Evolutionary conservation across 2,888 invertebrate species (phyloP).

Genomic region (Tanypteryx hageni): DNA sequence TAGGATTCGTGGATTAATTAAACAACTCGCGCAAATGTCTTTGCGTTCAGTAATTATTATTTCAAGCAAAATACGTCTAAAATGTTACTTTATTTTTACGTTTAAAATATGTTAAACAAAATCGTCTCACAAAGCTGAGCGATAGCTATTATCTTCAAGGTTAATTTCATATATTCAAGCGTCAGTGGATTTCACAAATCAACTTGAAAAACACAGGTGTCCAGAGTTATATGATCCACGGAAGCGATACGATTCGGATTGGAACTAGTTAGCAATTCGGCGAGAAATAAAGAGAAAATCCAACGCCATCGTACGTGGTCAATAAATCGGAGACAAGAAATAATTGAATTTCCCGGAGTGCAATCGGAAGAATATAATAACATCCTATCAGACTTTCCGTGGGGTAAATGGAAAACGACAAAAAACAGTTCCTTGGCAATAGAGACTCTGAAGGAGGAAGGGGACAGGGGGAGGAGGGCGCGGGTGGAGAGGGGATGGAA

Average conservation of each 20-base stretch:
- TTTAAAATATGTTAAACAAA: too few species aligned
- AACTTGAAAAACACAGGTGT: not conserved
- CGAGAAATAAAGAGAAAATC: not conserved
- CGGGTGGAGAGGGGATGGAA: not conserved
- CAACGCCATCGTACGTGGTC: not conserved
- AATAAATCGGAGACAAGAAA: constrained; percentile 40
- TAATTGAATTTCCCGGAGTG: constrained; percentile 48
- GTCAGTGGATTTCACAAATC: not conserved
- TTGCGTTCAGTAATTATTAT: too few species aligned
- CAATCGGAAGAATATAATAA: constrained; percentile 60
- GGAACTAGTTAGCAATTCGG: not conserved
- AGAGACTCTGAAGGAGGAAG: not conserved
- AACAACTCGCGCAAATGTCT: too few species aligned
- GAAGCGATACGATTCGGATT: not conserved
- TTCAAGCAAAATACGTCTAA: too few species aligned
- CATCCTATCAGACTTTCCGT: constrained; percentile 40
- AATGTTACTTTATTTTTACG: too few species aligned
- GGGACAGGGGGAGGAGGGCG: not conserved
- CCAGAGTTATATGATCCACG: not conserved
- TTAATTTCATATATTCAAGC: too few species aligned
- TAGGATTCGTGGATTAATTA: too few species aligned
- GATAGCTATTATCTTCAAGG: too few species aligned
- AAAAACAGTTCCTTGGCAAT: not conserved
- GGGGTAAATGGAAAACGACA: constrained; percentile 25
- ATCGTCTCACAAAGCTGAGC: too few species aligned